phyloP scores from a whole-genome alignment of 2,888 invertebrate species.

The Lasioglossum figueresi region DNA sequence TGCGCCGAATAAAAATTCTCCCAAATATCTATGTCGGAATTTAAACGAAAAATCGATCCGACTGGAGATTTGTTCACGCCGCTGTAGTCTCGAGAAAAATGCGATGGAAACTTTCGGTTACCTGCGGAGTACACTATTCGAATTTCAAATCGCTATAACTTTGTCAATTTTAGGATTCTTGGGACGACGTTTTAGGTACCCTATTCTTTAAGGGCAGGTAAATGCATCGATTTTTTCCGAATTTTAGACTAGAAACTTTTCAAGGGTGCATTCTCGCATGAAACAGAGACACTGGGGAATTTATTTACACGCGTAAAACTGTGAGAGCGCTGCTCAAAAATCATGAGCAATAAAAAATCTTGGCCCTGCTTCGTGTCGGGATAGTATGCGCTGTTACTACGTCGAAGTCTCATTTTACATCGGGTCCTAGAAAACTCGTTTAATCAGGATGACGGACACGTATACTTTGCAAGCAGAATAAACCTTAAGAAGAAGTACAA shows the following conservation, averaged over 20 bases:
- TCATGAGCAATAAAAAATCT: slow-evolving; percentile 7
- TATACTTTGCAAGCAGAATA: not conserved
- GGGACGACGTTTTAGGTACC: not conserved
- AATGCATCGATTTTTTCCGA: not conserved
- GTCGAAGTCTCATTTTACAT: not conserved
- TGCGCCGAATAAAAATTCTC: not conserved
- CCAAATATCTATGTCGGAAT: not conserved
- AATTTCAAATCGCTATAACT: not conserved
- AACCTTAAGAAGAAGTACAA: not conserved
- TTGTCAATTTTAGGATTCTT: not conserved
- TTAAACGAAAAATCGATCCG: not conserved
- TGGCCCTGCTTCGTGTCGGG: not conserved
- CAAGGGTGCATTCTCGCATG: not conserved
- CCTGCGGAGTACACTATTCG: not conserved
- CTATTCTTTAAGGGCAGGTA: not conserved
- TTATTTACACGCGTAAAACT: slow-evolving; percentile 26
- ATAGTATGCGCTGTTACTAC: not conserved
- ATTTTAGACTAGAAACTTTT: not conserved
- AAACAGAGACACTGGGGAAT: not conserved
- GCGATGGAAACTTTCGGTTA: not conserved
- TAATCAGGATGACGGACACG: not conserved
- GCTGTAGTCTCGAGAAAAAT: not conserved
- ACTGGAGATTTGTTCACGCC: not conserved
- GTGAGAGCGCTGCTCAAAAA: not conserved
- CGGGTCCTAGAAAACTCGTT: not conserved